Conservation (phyloP, 2,113 vertebrate genomes). For the Rhipidura dahli region DNA sequence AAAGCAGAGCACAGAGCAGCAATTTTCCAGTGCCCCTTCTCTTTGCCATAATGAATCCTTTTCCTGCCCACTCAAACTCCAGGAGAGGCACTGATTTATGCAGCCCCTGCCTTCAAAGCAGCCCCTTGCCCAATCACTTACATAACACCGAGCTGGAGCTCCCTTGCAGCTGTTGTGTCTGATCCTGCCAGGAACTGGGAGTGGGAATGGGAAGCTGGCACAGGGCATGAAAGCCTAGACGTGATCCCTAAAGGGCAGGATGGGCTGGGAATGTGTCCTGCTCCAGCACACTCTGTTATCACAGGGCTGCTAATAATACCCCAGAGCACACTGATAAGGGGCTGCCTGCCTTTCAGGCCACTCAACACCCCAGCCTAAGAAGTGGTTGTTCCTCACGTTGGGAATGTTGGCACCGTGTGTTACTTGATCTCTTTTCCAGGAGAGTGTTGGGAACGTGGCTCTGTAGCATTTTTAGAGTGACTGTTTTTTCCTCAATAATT, state of each 20-base stretch:
- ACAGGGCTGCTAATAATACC: conserved; percentile 45
- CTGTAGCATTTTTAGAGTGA: conserved; percentile 1
- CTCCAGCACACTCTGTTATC: conserved; percentile 16
- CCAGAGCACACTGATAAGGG: not conserved
- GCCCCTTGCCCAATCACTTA: not conserved
- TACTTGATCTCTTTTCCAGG: not conserved
- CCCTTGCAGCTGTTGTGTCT: conserved; percentile 29
- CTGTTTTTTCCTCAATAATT: not conserved
- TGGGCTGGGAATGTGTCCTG: not conserved
- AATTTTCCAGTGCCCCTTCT: not conserved
- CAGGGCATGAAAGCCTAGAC: conserved; percentile 2
- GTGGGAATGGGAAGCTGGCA: conserved; percentile 28
- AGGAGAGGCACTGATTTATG: not conserved
- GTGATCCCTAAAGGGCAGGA: not conserved
- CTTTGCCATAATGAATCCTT: not conserved
- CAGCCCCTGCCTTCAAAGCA: not conserved
- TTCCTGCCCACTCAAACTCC: not conserved
- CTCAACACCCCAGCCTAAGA: not conserved
- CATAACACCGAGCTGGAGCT: not conserved
- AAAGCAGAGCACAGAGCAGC: not conserved
- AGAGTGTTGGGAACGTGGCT: not conserved
- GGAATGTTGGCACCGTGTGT: not conserved
- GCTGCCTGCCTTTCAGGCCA: not conserved
- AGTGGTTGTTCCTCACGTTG: not conserved
- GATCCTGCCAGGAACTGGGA: conserved; percentile 44